Conservation (phyloP, 2,888 invertebrate genomes). For the Caenorhabditis sp. region DNA sequence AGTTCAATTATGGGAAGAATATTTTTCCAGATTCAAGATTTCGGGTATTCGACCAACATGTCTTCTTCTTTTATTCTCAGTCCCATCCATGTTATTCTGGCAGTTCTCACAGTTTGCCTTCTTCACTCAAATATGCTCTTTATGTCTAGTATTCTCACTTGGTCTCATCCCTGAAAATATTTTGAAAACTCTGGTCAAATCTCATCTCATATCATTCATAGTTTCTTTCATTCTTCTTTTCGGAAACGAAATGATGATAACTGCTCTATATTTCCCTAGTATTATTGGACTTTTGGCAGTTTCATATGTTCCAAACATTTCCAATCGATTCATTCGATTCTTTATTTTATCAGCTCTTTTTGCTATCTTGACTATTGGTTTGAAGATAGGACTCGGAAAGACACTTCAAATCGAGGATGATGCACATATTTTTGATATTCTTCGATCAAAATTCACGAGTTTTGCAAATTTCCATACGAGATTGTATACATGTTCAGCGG, state of each 20-base stretch:
- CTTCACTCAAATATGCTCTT: slow-evolving; percentile 80
- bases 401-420: slow-evolving; percentile 72
- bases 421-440: slow-evolving; percentile 80
- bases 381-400: slow-evolving; percentile 71
- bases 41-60: slow-evolving; percentile 63
- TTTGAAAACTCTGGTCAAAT: slow-evolving; percentile 72
- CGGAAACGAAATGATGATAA: slow-evolving; percentile 76
- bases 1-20: no score
- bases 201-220: slow-evolving; percentile 73
- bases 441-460: slow-evolving; percentile 79
- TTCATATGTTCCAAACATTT: slow-evolving; percentile 1
- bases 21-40: slow-evolving; percentile 34
- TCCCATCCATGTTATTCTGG: slow-evolving; percentile 74
- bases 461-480: slow-evolving; percentile 81
- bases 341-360: slow-evolving; percentile 65
- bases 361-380: slow-evolving; percentile 69
- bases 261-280: slow-evolving; percentile 74
- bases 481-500: slow-evolving; percentile 82
- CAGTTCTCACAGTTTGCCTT: slow-evolving; percentile 83
- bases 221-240: slow-evolving; percentile 74
- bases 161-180: slow-evolving; percentile 71
- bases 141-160: slow-evolving; percentile 79
- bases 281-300: slow-evolving; percentile 71
- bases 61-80: slow-evolving; percentile 43
- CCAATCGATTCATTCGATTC: slow-evolving; percentile 23